Evolutionary conservation across 2,888 invertebrate genomes (phyloP).

Genomic region (Xestia c-nigrum): DNA sequence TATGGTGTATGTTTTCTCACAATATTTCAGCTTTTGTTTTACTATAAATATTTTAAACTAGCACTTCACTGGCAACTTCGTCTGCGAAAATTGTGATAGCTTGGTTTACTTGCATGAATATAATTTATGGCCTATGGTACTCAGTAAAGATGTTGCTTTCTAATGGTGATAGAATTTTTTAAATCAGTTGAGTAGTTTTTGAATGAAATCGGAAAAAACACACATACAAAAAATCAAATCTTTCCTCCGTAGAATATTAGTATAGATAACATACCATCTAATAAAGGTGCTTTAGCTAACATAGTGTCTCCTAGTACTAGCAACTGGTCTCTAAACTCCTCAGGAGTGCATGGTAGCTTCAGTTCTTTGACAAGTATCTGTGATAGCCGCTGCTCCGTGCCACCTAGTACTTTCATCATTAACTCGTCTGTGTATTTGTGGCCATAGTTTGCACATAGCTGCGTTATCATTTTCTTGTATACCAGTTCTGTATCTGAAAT

Average conservation of each 20-base stretch:
- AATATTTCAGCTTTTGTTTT: background rate
- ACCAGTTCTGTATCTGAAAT: constrained; percentile 95
- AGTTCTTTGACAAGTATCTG: constrained; percentile 93
- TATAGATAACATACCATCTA: constrained; percentile 91
- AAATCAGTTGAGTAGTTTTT: too few species aligned
- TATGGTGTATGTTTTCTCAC: background rate
- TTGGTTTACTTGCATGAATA: too few species aligned
- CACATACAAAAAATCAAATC: too few species aligned
- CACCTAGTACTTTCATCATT: constrained; percentile 94
- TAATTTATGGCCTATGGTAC: too few species aligned
- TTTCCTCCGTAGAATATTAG: too few species aligned
- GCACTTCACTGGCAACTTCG: too few species aligned
- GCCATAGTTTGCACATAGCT: constrained; percentile 93
- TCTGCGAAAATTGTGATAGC: too few species aligned
- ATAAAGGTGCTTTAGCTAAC: constrained; percentile 91
- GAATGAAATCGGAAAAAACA: too few species aligned
- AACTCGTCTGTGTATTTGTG: constrained; percentile 95
- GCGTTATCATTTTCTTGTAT: constrained; percentile 94
- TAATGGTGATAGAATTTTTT: too few species aligned
- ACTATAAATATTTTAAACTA: background rate
- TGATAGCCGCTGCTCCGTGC: constrained; percentile 93
- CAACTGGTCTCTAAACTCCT: constrained; percentile 92
- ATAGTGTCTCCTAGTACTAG: constrained; percentile 90
- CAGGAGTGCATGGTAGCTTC: constrained; percentile 92
- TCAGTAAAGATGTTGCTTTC: too few species aligned